Evolutionary conservation across 2,888 invertebrate species (phyloP), one percentile per base, ranked within the genome.

Genomic region (Plagodis pulveraria): DNA sequence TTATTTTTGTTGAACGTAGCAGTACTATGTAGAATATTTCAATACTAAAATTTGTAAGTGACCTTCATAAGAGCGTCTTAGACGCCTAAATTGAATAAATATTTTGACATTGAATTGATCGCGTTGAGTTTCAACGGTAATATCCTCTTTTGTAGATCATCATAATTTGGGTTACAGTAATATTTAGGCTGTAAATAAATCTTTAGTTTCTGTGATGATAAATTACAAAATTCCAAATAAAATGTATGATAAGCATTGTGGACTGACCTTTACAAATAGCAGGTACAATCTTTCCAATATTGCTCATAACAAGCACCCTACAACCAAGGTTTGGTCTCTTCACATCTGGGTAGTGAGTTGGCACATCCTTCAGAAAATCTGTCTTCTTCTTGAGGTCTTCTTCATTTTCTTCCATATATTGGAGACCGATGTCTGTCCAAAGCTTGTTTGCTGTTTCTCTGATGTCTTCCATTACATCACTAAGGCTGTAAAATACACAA

Each of bases 271-370:
- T 89, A 47, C 93, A 86, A 67, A 98, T 93, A 42, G 96, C 96
- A 32, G 95, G 94, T 9, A 96, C 87, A 65, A 98, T 94, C 85
- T 96, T 96, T 52, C 95, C 94, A 63, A 96, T 93, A 76, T 97
- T 95, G 58, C 95, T 94, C 75, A 96, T 95, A 0, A 97, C 96
- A 50, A 99, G 85, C 2, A 93, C 93, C 7, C 98, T 94, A 78
- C 99, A 99, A 0, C 98, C 98, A 22, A 98, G 91, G 74, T 96
- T 97, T 0, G 98, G 98, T n/a, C 98, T 94, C 59, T 92, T 89
- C 9, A 96, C 95, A 47, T 93, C 80, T 0, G 98, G 98, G 87
- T 98, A 98, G 80, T 97, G 96, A 5, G 89, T 77, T 0, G 95
- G 95, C 4, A 93, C 87, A 52, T 94, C 93, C 56, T 94, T 94